Percentiles rank a stretch among this genome's conserved stretches.
Conservation (phyloP, 1,140 invertebrate genomes). For the Muscidifurax raptorellus region DNA sequence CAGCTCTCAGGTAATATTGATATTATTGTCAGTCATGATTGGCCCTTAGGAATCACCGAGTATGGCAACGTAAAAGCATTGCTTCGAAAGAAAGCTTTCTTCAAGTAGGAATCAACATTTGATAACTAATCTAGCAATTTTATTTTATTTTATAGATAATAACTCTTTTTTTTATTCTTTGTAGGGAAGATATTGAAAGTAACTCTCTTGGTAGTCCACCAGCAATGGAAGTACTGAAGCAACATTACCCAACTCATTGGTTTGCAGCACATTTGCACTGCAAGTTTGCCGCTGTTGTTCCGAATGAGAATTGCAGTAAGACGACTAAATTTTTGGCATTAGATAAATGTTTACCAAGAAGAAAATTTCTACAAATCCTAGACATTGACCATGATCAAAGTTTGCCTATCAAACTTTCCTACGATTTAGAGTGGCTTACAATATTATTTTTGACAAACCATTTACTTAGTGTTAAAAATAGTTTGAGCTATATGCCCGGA, state of each 20-base stretch:
- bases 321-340: slow-evolving; percentile 94
- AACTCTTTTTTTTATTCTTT: slow-evolving; percentile 61
- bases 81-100: slow-evolving; percentile 89
- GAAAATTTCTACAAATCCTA: slow-evolving; percentile 89
- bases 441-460: slow-evolving; percentile 93
- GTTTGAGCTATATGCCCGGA: slow-evolving; percentile 87
- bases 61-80: slow-evolving; percentile 88
- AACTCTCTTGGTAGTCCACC: slow-evolving; percentile 91
- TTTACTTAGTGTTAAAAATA: slow-evolving; percentile 84
- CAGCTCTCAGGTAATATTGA: slow-evolving; percentile 85
- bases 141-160: slow-evolving; percentile 25
- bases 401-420: slow-evolving; percentile 80
- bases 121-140: neutral
- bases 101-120: slow-evolving; percentile 78
- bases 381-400: slow-evolving; percentile 77
- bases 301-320: slow-evolving; percentile 67
- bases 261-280: slow-evolving; percentile 98
- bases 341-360: slow-evolving; percentile 95
- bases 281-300: slow-evolving; percentile 93
- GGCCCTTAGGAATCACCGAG: slow-evolving; percentile 93
- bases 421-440: slow-evolving; percentile 96
- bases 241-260: slow-evolving; percentile 93
- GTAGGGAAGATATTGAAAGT: slow-evolving; percentile 86
- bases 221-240: slow-evolving; percentile 85
- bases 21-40: slow-evolving; percentile 97